Conservation (phyloP, 2,888 invertebrate species). For the Leptinotarsa peninsularis region DNA sequence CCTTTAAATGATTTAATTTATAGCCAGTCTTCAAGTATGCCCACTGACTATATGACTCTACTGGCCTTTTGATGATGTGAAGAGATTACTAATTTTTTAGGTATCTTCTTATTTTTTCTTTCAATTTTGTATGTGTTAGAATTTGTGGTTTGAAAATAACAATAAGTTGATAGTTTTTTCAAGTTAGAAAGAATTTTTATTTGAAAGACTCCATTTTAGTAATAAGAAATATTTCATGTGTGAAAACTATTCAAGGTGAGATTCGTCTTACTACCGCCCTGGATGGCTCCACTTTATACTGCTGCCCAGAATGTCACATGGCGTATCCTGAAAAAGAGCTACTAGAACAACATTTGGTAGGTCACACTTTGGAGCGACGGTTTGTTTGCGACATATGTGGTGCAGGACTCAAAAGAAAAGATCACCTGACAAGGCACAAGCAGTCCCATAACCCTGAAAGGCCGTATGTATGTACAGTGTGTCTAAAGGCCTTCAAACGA, state of each 20-base stretch:
- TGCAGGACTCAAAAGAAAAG: constrained; percentile 87
- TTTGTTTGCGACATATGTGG: constrained; percentile 92
- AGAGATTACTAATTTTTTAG: too few species aligned
- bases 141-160: too few species aligned
- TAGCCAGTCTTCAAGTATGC: too few species aligned
- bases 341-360: constrained; percentile 86
- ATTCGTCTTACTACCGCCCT: constrained; percentile 83
- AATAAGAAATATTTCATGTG: too few species aligned
- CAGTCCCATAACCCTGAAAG: constrained; percentile 90
- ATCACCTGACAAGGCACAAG: constrained; percentile 88
- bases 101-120: too few species aligned
- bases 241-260: constrained; percentile 64
- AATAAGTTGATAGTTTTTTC: too few species aligned
- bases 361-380: constrained; percentile 85
- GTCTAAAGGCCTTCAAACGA: constrained; percentile 88
- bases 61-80: too few species aligned
- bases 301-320: constrained; percentile 91
- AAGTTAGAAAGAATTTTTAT: too few species aligned
- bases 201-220: too few species aligned
- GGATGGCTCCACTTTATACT: constrained; percentile 87
- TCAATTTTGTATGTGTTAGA: too few species aligned
- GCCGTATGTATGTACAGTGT: constrained; percentile 89
- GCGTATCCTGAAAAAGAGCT: constrained; percentile 88
- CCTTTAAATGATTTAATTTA: too few species aligned
- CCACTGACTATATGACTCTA: too few species aligned